phyloP scores from a whole-genome alignment of 1,140 invertebrate genomes.

The Drosophila takahashii region DNA sequence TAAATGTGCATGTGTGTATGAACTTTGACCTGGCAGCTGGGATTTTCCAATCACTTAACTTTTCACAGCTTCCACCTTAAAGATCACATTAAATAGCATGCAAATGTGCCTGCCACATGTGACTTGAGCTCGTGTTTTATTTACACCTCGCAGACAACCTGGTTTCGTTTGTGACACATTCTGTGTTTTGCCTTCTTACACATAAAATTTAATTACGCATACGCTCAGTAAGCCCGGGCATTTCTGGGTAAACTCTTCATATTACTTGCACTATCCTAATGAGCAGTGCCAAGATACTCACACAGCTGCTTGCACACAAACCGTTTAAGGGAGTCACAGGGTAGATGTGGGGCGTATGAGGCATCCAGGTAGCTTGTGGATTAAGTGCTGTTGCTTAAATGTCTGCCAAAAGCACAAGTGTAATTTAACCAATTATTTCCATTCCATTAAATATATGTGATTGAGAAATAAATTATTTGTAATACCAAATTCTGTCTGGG shows the following conservation, averaged over 20 bases:
- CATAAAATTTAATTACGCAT: slow-evolving; percentile 77
- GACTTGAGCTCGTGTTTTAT: slow-evolving; percentile 10
- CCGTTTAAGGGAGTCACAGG: slow-evolving; percentile 32
- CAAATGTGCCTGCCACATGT: slow-evolving; percentile 11
- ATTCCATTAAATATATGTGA: too few relatives aligned
- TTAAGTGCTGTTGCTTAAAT: background rate
- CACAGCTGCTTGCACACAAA: slow-evolving; percentile 9
- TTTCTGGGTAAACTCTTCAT: slow-evolving; percentile 26
- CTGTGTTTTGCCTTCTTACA: background rate
- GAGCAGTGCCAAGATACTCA: slow-evolving; percentile 37
- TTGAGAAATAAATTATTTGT: background rate
- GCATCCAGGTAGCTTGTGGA: background rate
- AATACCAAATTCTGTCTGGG: background rate
- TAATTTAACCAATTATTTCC: background rate
- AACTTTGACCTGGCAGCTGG: slow-evolving; percentile 42
- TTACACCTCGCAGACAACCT: slow-evolving; percentile 50
- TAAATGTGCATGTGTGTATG: slow-evolving; percentile 21
- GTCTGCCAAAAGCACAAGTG: background rate
- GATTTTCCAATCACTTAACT: slow-evolving; percentile 69
- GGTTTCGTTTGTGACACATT: slow-evolving; percentile 55
- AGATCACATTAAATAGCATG: slow-evolving; percentile 29
- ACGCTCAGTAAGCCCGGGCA: slow-evolving; percentile 47
- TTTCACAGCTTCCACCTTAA: slow-evolving; percentile 38
- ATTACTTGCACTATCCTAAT: slow-evolving; percentile 63
- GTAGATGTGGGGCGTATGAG: background rate